These are phyloP conservation scores for Drosophila subquinaria DNA, from an alignment of 2,888 invertebrate species.

Conservation along the genomic window DNA sequence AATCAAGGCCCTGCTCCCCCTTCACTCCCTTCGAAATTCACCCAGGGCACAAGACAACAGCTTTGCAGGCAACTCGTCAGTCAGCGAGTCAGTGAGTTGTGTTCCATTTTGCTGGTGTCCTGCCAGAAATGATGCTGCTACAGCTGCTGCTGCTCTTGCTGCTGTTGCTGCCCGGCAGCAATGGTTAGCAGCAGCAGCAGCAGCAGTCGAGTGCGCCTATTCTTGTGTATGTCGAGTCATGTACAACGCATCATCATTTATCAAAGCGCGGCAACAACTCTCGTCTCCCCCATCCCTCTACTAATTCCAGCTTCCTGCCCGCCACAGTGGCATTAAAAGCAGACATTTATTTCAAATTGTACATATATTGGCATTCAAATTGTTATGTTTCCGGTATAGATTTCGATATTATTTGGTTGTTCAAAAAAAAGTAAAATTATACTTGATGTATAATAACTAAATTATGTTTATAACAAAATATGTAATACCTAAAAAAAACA, in stretches of 20 bases:
- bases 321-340: neutral
- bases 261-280: conserved; percentile 68
- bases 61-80: conserved; percentile 31
- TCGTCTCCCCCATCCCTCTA: conserved; percentile 21
- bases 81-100: conserved; percentile 30
- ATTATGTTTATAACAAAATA: too few relatives aligned
- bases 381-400: too few relatives aligned
- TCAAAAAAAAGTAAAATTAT: too few relatives aligned
- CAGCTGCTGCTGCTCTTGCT: neutral
- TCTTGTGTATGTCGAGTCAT: conserved; percentile 68
- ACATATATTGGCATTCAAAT: neutral
- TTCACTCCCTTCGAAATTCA: neutral
- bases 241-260: conserved; percentile 80
- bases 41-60: neutral
- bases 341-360: neutral
- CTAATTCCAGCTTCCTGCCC: neutral
- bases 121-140: conserved; percentile 5
- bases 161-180: conserved; percentile 17
- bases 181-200: conserved; percentile 13
- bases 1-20: conserved; percentile 33
- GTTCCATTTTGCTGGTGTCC: conserved; percentile 10
- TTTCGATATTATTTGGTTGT: too few relatives aligned
- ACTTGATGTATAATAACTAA: too few relatives aligned
- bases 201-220: conserved; percentile 31
- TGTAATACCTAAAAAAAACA: too few relatives aligned